phyloP scores from a whole-genome alignment of 2,797 vertebrate genomes.

The Furcifer pardalis region DNA sequence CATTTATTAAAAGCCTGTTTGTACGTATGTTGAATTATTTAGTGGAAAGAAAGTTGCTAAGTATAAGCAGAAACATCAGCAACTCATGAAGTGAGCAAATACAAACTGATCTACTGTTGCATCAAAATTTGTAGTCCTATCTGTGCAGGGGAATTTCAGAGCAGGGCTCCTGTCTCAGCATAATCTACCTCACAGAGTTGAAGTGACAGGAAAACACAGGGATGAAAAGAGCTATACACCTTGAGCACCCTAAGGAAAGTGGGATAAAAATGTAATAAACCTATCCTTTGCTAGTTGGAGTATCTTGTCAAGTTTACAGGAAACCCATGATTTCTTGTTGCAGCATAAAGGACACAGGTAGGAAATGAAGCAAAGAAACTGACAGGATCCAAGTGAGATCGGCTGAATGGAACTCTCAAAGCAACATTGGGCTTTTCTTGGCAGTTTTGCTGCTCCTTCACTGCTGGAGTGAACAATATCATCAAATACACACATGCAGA shows the following conservation, averaged over 20 bases:
- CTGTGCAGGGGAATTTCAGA: background rate
- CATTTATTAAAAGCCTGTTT: slow-evolving; percentile 38
- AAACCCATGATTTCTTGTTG: background rate
- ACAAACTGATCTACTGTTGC: background rate
- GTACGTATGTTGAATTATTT: slow-evolving; percentile 27
- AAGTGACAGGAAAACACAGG: background rate
- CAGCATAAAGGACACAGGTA: background rate
- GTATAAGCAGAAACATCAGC: background rate
- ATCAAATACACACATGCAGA: background rate
- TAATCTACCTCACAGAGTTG: background rate
- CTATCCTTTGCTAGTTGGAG: background rate
- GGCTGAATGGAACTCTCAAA: background rate
- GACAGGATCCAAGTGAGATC: background rate
- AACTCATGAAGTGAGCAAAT: background rate
- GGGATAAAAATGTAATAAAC: too few species aligned
- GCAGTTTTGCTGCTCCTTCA: background rate
- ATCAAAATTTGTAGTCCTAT: background rate
- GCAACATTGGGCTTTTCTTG: background rate
- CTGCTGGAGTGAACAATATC: background rate
- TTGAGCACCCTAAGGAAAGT: too few species aligned
- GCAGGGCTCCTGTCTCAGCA: background rate
- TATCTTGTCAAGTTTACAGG: background rate
- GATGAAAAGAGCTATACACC: background rate
- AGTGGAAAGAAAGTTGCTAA: background rate
- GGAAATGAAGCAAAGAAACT: background rate